phyloP scores from a whole-genome alignment of 1,140 invertebrate species.

The Achatina immaculata region DNA sequence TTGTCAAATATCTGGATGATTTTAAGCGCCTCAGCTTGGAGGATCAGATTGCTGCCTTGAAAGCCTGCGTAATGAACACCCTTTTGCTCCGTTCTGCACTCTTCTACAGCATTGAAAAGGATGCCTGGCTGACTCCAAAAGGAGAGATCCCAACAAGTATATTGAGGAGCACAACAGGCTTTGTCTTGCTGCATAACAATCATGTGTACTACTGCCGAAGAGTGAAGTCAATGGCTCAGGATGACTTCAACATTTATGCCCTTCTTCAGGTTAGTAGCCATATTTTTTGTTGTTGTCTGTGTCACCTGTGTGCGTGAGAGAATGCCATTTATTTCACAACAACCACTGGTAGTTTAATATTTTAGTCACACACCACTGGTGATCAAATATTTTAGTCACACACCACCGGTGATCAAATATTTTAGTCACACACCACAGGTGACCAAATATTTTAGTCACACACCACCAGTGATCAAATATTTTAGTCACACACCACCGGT shows the following conservation, averaged over 20 bases:
- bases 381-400: no score
- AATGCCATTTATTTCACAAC: no score
- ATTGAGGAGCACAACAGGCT: conserved; percentile 63
- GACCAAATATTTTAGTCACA: no score
- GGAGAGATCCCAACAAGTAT: conserved; percentile 66
- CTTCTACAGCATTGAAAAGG: conserved; percentile 61
- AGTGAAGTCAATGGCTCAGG: conserved; percentile 61
- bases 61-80: conserved; percentile 59
- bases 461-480: no score
- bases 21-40: conserved; percentile 55
- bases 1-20: conserved; percentile 62
- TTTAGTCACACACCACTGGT: no score
- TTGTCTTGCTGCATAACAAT: conserved; percentile 61
- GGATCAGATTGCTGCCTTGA: conserved; percentile 59
- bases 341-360: no score
- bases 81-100: conserved; percentile 60
- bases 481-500: no score
- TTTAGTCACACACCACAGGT: no score
- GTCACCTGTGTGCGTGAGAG: no score
- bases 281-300: no score
- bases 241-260: conserved; percentile 79
- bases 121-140: conserved; percentile 60
- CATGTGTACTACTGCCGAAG: conserved; percentile 65
- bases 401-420: no score
- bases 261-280: conserved; percentile 72